Conservation (phyloP, 2,113 vertebrate species). For the Clarias macrocephalus region DNA sequence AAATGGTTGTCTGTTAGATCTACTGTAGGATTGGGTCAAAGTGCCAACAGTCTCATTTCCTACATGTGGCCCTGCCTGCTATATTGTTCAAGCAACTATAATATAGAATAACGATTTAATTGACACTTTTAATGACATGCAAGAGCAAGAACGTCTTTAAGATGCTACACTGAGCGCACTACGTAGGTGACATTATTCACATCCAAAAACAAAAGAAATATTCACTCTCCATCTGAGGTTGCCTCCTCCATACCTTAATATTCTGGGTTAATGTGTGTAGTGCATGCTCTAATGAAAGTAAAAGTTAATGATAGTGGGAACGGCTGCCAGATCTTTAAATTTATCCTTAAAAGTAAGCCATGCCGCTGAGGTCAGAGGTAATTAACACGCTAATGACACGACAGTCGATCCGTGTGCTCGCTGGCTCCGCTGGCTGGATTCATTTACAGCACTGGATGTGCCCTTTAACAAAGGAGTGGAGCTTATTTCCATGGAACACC, state of each 20-base stretch:
- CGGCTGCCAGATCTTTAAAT: background rate
- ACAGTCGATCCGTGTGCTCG: conserved; percentile 23
- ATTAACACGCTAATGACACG: conserved; percentile 30
- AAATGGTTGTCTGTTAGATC: background rate
- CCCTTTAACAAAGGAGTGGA: background rate
- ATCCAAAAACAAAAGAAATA: background rate
- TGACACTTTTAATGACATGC: background rate
- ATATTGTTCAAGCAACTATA: background rate
- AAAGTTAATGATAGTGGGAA: conserved; percentile 28
- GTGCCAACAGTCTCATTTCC: no score
- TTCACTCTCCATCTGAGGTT: background rate
- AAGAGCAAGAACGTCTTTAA: background rate
- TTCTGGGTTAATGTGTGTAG: background rate
- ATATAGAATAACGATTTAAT: background rate
- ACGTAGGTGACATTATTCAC: background rate
- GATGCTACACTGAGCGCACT: background rate
- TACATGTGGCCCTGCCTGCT: background rate
- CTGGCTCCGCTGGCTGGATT: conserved; percentile 17
- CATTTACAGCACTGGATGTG: background rate
- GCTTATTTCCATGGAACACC: background rate
- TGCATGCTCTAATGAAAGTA: conserved; percentile 17
- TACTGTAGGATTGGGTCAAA: background rate
- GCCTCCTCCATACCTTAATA: background rate
- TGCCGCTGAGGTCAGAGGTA: conserved; percentile 22
- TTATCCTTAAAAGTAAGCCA: conserved; percentile 7